Evolutionary conservation across 2,113 vertebrate species (phyloP), one percentile per base, ranked within the genome.

Genomic region (Ictalurus punctatus): DNA sequence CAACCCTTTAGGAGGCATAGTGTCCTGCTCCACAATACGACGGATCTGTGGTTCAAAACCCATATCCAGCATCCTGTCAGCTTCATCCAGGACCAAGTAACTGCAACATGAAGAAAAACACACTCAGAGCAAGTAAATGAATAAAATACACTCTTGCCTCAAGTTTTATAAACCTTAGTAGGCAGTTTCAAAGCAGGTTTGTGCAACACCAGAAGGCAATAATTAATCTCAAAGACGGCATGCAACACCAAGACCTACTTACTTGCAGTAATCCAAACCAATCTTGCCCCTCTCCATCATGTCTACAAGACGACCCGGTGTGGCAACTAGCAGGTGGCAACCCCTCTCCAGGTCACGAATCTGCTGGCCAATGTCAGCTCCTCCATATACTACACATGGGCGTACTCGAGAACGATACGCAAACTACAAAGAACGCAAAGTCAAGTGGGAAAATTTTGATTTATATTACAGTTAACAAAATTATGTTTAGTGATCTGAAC

Each of bases 271-370:
- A 92, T 99, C 98, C 92, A 99, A 93, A 86, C 98, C 98, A 40
- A 99, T 98, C 93, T 99, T 99, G 74, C 98, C 98, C 87, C 98
- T 95, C 94, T 99, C 98, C 97, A 99, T 99, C 98, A 99, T 99
- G 93, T 99, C 98, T 91, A 99, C 98, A 83, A 99, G 95, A 90
- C 98, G 95, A 48, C 98, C 98, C 23, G 98, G 98, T 59, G 98
- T 99, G 30, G 98, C 98, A 83, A 99, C 98, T 93, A 99, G 95
- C 87, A 99, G 96, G 92, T 99, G 98, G 91, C 98, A 99, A 56
- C 98, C 98, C 92, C 97, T 96, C 93, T 99, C 98, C 10, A 99
- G 94, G 82, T 99, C 98, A 88, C 98, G 94, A 71, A 99, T 99
- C 93, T 99, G 98, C 92, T 99, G 98, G 37, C 98, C 98, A 25